Conservation (phyloP, 37 sponge, comb jelly and placozoan genomes). For the Chondrosia reniformis region DNA sequence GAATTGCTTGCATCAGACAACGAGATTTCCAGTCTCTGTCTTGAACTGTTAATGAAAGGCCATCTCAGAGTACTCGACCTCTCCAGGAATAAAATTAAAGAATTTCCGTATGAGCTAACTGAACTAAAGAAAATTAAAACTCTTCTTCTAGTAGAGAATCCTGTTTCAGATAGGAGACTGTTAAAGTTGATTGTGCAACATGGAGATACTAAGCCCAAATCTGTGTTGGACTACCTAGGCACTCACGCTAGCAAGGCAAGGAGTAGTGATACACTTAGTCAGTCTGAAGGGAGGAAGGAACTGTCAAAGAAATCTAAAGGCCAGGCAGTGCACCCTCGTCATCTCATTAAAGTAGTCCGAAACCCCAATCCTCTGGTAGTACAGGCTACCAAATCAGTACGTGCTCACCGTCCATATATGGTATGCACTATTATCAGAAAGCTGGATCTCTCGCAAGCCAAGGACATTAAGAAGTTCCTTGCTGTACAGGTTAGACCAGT, state of each 20-base stretch:
- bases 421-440: conserved; percentile 71
- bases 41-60: not conserved
- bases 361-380: conserved; percentile 32
- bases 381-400: conserved; percentile 33
- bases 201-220: conserved; percentile 78
- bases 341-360: conserved; percentile 28
- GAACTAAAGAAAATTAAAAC: conserved; percentile 54
- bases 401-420: conserved; percentile 63
- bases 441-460: conserved; percentile 45
- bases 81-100: conserved; percentile 43
- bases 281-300: not conserved
- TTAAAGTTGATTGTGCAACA: conserved; percentile 76
- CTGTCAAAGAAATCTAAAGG: not conserved
- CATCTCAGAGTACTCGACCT: conserved; percentile 50
- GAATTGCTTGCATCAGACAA: conserved; percentile 61
- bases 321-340: not conserved
- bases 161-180: conserved; percentile 67
- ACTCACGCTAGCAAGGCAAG: conserved; percentile 20
- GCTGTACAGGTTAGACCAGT: conserved; percentile 62
- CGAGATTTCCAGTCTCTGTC: conserved; percentile 24
- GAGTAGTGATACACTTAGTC: not conserved
- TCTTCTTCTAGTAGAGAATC: conserved; percentile 67
- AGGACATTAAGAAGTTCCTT: conserved; percentile 59
- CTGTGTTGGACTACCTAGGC: conserved; percentile 78
- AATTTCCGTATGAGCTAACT: conserved; percentile 69